Percentiles rank a stretch among this genome's conserved stretches.
phyloP scores from a whole-genome alignment of 2,888 invertebrate species.

The Hydrotaea cyrtoneurina region DNA sequence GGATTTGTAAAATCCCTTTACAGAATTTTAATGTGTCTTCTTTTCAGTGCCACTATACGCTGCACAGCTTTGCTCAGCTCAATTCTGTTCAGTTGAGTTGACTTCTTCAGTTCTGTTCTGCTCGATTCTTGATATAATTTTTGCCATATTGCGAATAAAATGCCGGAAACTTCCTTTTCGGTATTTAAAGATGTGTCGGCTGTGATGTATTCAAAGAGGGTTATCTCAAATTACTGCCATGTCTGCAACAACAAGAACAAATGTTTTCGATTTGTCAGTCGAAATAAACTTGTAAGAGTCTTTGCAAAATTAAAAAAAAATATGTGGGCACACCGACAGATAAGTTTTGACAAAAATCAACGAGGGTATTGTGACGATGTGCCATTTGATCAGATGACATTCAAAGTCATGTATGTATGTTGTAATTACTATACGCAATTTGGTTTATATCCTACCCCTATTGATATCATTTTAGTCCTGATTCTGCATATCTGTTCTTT shows the following conservation, averaged over 20 bases:
- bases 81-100: slow-evolving; percentile 9
- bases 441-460: no score
- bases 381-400: background rate
- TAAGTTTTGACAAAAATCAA: background rate
- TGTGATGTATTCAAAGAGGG: slow-evolving; percentile 1
- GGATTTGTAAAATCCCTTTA: slow-evolving; percentile 67
- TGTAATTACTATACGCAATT: background rate
- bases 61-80: background rate
- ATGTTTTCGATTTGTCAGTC: background rate
- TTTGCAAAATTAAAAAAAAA: background rate
- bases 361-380: background rate
- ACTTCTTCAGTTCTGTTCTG: background rate
- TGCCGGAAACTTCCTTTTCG: background rate
- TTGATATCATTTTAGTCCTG: no score
- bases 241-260: slow-evolving; percentile 21
- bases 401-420: background rate
- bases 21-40: slow-evolving; percentile 67
- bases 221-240: slow-evolving; percentile 44
- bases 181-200: background rate
- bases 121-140: background rate
- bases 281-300: slow-evolving; percentile 3
- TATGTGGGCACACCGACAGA: background rate
- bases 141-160: background rate
- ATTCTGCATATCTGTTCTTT: no score
- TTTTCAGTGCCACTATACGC: slow-evolving; percentile 6